These are phyloP conservation scores for Corvus moneduloides DNA, from an alignment of 2,113 vertebrate genomes.

Conservation along the genomic window DNA sequence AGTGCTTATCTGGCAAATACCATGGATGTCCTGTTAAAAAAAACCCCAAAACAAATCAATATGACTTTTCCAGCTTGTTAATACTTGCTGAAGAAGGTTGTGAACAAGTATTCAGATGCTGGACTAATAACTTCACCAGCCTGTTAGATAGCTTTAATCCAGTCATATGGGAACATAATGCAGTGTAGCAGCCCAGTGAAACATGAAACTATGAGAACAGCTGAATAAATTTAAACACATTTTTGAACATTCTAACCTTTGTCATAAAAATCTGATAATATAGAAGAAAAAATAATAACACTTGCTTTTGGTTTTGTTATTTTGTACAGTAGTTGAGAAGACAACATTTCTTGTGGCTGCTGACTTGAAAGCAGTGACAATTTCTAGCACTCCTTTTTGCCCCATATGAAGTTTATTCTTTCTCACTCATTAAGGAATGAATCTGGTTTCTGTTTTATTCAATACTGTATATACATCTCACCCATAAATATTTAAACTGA, in stretches of 20 bases:
- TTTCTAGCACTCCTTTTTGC: constrained; percentile 41
- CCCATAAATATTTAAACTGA: constrained; percentile 73
- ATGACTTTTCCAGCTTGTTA: constrained; percentile 5
- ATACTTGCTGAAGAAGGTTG: not conserved
- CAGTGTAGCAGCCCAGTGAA: constrained; percentile 64
- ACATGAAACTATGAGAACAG: constrained; percentile 69
- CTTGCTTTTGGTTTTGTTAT: constrained; percentile 56
- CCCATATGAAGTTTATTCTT: constrained; percentile 58
- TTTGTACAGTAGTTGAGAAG: constrained; percentile 56
- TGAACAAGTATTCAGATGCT: constrained; percentile 23
- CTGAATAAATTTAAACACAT: constrained; percentile 71
- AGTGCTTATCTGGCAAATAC: not conserved
- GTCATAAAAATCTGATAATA: constrained; percentile 66
- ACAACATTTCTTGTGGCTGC: constrained; percentile 26
- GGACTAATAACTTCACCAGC: constrained; percentile 36
- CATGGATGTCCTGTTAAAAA: not conserved
- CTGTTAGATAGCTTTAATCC: constrained; percentile 62
- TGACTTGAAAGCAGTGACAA: constrained; percentile 39
- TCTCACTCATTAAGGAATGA: constrained; percentile 68
- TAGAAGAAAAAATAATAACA: constrained; percentile 40
- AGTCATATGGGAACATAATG: constrained; percentile 53
- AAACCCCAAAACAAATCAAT: not conserved
- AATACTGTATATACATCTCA: constrained; percentile 71
- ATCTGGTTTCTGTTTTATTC: constrained; percentile 74
- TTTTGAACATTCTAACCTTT: constrained; percentile 60